Base-by-base conservation (phyloP, 2,888 invertebrate genomes). In the Cacoxenus indagator region DNA sequence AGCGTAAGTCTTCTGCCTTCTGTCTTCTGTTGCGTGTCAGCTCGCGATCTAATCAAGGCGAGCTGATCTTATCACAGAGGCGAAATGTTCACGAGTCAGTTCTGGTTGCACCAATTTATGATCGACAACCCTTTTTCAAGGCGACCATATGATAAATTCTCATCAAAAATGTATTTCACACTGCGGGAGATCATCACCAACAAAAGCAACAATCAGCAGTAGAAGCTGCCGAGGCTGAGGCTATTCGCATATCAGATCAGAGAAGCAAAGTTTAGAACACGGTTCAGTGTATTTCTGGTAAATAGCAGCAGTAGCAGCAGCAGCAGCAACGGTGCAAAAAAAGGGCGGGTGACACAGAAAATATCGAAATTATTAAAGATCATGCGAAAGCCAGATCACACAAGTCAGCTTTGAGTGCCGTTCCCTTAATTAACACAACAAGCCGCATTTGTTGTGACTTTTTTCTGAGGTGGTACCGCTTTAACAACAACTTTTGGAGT, bases 91-190 rank as follows among this genome's bases (percentile, higher is more conserved):
- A 68, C 73, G 69, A 69, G 73, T 69, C 73, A 74, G 71, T 69
- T 48, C 17, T 43, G 67, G 68, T 61, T 80, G 76, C 82, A 83
- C 81, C 81, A 81, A 81, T 81, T 81, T 81, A 81, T 81, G 81
- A 81, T 81, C 81, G 83, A 81, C 81, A 81, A 68, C 77, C 70
- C 70, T 68, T 75, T 14, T 9, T 9, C 48, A 48, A 27, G 48
- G 14, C 19, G 27, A 76, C 73, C 69, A 68, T 77, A 82, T 82
- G 81, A 83, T 81, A 81, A 81, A 81, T 81, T 81, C 81, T 81
- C 83, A 82, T 83, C 79, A 81, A 83, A 81, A 77, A 76, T 71
- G 81, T 78, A 81, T 74, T 81, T 81, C 81, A 81, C 81, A 81
- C 81, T 72, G 81, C 81, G 81, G 81, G 81, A 76, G 73, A 83